phyloP scores from a whole-genome alignment of 2,888 invertebrate genomes.

The Kryphioiulus occultus region DNA sequence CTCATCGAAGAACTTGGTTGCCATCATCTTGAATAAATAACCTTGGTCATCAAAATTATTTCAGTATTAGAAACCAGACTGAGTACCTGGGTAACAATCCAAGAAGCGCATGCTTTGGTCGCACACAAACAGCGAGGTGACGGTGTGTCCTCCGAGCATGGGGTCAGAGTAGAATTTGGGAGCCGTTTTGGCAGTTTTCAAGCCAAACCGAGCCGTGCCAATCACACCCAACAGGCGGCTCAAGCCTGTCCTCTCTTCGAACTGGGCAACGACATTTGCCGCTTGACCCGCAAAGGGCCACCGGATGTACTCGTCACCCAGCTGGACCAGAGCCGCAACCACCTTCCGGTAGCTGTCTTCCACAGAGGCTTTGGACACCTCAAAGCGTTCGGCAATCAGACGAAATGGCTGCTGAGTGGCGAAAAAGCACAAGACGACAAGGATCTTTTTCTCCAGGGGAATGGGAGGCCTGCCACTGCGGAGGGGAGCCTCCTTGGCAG shows the following conservation, averaged over 20 bases:
- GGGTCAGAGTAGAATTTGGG: slow-evolving; percentile 41
- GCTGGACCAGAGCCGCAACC: slow-evolving; percentile 33
- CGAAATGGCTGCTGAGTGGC: slow-evolving; percentile 43
- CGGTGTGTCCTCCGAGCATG: slow-evolving; percentile 34
- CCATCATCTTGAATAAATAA: no score
- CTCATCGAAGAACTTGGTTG: no score
- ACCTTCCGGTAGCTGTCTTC: slow-evolving; percentile 2
- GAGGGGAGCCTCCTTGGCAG: neutral
- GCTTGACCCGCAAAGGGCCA: slow-evolving; percentile 10
- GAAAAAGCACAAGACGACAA: slow-evolving; percentile 20
- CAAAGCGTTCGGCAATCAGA: slow-evolving; percentile 33
- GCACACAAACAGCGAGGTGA: slow-evolving; percentile 34
- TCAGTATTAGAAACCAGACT: neutral
- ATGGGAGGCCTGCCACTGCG: slow-evolving; percentile 36
- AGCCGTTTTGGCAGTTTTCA: slow-evolving; percentile 42
- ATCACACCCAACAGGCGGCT: slow-evolving; percentile 21
- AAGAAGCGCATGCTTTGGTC: slow-evolving; percentile 31
- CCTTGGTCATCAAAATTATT: no score
- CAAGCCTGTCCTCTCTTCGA: neutral
- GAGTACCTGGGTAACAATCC: slow-evolving; percentile 44
- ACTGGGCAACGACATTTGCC: neutral
- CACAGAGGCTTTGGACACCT: slow-evolving; percentile 43
- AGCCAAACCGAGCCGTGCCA: slow-evolving; percentile 39
- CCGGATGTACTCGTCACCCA: slow-evolving; percentile 37
- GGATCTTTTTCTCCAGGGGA: slow-evolving; percentile 45